Evolutionary conservation across 2,113 vertebrate species (phyloP).

Genomic region (Planiliza haematocheilus): DNA sequence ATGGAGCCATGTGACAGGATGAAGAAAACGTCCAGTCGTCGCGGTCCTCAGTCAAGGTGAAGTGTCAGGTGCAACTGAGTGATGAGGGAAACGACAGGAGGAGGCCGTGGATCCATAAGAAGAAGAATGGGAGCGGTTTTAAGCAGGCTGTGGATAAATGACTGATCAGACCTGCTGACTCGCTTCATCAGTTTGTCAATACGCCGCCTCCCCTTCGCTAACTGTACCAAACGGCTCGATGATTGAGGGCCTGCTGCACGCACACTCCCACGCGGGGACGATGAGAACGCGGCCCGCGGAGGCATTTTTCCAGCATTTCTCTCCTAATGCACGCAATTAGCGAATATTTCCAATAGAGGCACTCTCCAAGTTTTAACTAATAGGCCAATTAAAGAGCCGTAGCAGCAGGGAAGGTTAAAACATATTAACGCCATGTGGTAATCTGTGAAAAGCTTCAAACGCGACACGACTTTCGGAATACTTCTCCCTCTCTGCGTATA

Average conservation of each 20-base stretch:
- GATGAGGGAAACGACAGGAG: not conserved
- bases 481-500: conserved; percentile 35
- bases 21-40: too few relatives aligned
- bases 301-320: conserved; percentile 8
- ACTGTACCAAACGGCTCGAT: not conserved
- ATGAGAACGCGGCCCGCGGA: not conserved
- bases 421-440: conserved; percentile 31
- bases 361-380: conserved; percentile 16
- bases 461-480: conserved; percentile 43
- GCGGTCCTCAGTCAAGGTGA: conserved; percentile 35
- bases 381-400: conserved; percentile 37
- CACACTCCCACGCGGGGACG: not conserved
- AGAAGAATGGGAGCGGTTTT: not conserved
- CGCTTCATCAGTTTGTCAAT: conserved; percentile 4
- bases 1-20: too few relatives aligned
- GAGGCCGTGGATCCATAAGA: too few relatives aligned
- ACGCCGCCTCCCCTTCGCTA: not conserved
- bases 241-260: not conserved
- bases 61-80: not conserved
- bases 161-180: not conserved
- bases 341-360: not conserved
- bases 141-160: not conserved
- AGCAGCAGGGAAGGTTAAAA: conserved; percentile 25
- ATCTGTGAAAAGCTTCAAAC: conserved; percentile 61
- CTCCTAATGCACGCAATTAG: conserved; percentile 18